Evolutionary conservation across 2,797 vertebrate species (phyloP).

Genomic region (Okamejei kenojei): DNA sequence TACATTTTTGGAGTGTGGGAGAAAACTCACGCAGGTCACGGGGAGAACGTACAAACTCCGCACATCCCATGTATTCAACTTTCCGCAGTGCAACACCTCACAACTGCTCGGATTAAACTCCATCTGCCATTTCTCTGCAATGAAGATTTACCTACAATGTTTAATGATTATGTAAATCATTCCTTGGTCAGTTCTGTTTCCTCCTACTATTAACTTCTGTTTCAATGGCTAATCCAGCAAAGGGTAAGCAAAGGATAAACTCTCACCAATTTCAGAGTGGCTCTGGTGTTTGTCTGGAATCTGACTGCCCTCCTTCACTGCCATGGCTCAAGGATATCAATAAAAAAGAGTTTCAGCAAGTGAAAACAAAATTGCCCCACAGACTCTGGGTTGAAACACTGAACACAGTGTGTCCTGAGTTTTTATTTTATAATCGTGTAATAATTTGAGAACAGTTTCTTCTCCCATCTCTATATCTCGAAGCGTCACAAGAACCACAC

Average conservation of each 20-base stretch:
- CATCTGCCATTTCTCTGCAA: too few species aligned
- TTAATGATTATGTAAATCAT: background rate
- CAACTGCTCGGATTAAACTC: too few species aligned
- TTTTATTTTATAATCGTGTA: constrained; percentile 75
- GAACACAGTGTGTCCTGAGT: background rate
- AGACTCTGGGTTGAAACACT: background rate
- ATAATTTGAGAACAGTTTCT: constrained; percentile 93
- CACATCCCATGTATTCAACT: too few species aligned
- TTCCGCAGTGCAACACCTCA: too few species aligned
- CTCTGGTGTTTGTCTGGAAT: background rate
- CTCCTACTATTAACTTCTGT: background rate
- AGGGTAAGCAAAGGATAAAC: too few species aligned
- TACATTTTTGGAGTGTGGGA: too few species aligned
- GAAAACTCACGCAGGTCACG: too few species aligned
- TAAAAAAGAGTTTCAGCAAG: background rate
- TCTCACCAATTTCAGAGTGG: background rate
- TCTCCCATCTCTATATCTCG: constrained; percentile 73
- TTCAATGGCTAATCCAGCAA: background rate
- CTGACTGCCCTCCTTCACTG: background rate
- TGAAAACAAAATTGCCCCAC: background rate
- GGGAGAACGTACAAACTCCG: too few species aligned
- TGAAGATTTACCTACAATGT: too few species aligned
- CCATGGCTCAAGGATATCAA: background rate
- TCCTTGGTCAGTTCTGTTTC: background rate
- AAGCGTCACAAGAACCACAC: constrained; percentile 78